phyloP scores from a whole-genome alignment of 2,113 vertebrate genomes.

The Ceyx melanurus region DNA sequence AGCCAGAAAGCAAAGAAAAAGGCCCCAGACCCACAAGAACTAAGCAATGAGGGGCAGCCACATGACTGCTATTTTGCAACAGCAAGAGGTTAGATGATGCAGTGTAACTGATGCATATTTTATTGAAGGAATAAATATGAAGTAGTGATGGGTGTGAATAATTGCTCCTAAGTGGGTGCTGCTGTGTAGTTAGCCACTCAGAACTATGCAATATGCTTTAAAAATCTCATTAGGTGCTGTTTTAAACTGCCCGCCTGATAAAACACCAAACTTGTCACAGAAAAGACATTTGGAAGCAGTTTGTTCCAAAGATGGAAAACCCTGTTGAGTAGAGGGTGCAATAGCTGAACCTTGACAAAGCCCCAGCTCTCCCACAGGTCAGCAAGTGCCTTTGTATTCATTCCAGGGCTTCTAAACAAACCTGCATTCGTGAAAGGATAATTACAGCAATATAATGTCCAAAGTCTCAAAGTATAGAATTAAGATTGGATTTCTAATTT shows the following conservation, averaged over 20 bases:
- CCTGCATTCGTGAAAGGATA: background rate
- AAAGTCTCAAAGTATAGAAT: background rate
- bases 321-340: background rate
- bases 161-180: slow-evolving; percentile 12
- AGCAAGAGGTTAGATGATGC: background rate
- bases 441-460: background rate
- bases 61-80: background rate
- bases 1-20: background rate
- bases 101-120: slow-evolving; percentile 17
- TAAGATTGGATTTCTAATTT: background rate
- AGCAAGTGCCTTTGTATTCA: background rate
- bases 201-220: background rate
- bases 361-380: background rate
- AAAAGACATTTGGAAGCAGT: slow-evolving; percentile 12
- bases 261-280: background rate
- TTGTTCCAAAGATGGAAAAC: slow-evolving; percentile 17
- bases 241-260: slow-evolving; percentile 3
- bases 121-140: slow-evolving; percentile 34
- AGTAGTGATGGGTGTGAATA: slow-evolving; percentile 26
- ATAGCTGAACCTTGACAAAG: background rate
- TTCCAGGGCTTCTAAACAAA: background rate
- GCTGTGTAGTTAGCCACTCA: background rate
- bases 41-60: background rate
- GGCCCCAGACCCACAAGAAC: background rate
- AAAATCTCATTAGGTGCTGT: slow-evolving; percentile 25